phyloP scores from a whole-genome alignment of 2,113 vertebrate genomes.

The Apodemus speciosus region DNA sequence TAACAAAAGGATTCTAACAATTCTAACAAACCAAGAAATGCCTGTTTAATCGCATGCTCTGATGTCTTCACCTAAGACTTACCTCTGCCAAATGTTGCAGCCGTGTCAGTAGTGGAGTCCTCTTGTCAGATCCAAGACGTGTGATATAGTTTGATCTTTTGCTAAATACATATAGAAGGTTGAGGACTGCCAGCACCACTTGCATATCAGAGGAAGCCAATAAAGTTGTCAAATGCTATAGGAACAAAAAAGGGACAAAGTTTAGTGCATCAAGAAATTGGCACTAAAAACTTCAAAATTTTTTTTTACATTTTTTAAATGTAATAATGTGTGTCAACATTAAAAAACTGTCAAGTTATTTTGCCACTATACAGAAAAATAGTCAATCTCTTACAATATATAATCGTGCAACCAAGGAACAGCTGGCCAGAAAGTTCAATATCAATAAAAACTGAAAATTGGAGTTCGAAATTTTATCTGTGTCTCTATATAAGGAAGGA shows the following conservation, averaged over 20 bases:
- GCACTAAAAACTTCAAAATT: slow-evolving; percentile 22
- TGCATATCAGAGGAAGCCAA: slow-evolving; percentile 98
- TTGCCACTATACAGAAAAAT: slow-evolving; percentile 11
- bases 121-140: slow-evolving; percentile 95
- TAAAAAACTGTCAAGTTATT: slow-evolving; percentile 46
- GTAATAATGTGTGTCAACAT: slow-evolving; percentile 37
- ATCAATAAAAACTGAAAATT: background rate
- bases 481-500: background rate
- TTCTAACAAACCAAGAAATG: slow-evolving; percentile 32
- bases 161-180: slow-evolving; percentile 98
- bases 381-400: background rate
- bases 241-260: slow-evolving; percentile 52
- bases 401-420: background rate
- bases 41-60: background rate
- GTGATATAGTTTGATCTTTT: slow-evolving; percentile 98
- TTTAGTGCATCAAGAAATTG: background rate
- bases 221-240: slow-evolving; percentile 95
- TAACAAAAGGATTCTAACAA: slow-evolving; percentile 31
- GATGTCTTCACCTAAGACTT: slow-evolving; percentile 35
- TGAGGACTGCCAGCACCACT: slow-evolving; percentile 97
- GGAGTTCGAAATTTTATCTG: background rate
- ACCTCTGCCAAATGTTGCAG: slow-evolving; percentile 98
- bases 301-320: background rate
- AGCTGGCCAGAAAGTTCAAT: background rate
- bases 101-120: slow-evolving; percentile 93